Base-by-base conservation (phyloP, 64 coral and sea anemone species). In the Cladopsammia gracilis region DNA sequence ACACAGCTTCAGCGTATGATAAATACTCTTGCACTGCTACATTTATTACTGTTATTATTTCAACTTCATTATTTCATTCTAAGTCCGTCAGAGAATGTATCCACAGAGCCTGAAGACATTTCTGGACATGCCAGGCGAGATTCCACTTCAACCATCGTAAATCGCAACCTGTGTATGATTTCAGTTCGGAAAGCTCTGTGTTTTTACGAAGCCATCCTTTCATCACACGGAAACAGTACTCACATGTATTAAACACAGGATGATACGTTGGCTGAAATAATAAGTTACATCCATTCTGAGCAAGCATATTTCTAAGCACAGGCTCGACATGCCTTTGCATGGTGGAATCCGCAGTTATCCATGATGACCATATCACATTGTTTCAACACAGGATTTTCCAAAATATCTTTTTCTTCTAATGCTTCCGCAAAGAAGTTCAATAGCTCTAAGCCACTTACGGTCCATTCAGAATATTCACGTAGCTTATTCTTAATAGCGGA, bases 271-370 rank as follows among this genome's bases (percentile, higher is more conserved):
- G 89, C 34, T 81, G 66, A 73, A 81, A 91, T 19, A 91, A 2
- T 73, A 91, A 50, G 20, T 11, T 73, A 82, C 9, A 18, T 14
- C 77, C 89, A 50, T 26, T 79, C 13, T 12, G 7, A 8, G 62
- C 77, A 12, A 91, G 67, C 77, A 79, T 79, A 51, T 90, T 60
- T 78, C 75, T 87, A 20, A 87, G 72, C 34, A 93, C 73, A 4
- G 83, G 85, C 79, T 93, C 75, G 26, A 82, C 54, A 64, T 83
- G 93, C 46, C 70, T n/a, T 71, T 34, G 18, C 86, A 48, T 89
- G 77, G 54, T 94, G 93, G 76, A 94, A 94, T 6, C 86, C 87
- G 10, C 93, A 95, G 26, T 90, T 95, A 43, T 95, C 87, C 70
- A 95, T 77, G 6, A 90, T 53, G 51, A 90, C 69, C 11, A 42